Conservation (phyloP, 2,797 vertebrate genomes). For the Podargus strigoides region DNA sequence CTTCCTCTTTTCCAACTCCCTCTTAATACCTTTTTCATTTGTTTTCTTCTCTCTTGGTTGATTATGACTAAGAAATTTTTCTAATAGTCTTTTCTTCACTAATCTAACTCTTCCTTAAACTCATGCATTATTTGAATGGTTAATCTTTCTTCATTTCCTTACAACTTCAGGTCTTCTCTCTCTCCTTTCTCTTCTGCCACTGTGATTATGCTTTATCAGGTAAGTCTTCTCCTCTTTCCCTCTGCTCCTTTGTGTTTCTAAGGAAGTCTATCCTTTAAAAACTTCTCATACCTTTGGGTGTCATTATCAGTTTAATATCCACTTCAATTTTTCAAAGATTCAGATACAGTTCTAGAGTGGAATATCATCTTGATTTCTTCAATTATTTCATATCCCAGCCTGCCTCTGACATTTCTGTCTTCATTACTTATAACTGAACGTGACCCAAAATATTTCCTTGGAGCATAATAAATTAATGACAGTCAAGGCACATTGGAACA, state of each 20-base stretch:
- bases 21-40: neutral
- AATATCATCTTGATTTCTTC: neutral
- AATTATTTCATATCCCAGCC: neutral
- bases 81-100: neutral
- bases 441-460: neutral
- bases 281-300: neutral
- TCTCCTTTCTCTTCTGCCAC: neutral
- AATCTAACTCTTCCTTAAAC: neutral
- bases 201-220: neutral
- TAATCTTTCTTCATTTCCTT: neutral
- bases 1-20: neutral
- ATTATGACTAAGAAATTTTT: neutral
- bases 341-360: neutral
- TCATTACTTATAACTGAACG: neutral
- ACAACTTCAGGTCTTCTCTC: neutral
- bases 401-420: neutral
- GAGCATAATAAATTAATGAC: neutral
- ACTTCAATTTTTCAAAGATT: neutral
- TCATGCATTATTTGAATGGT: neutral
- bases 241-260: neutral
- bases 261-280: neutral
- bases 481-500: neutral
- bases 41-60: neutral
- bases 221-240: neutral
- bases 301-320: neutral